Evolutionary conservation across 1,140 invertebrate species (phyloP).

Genomic region (Drosophila bifasciata): DNA sequence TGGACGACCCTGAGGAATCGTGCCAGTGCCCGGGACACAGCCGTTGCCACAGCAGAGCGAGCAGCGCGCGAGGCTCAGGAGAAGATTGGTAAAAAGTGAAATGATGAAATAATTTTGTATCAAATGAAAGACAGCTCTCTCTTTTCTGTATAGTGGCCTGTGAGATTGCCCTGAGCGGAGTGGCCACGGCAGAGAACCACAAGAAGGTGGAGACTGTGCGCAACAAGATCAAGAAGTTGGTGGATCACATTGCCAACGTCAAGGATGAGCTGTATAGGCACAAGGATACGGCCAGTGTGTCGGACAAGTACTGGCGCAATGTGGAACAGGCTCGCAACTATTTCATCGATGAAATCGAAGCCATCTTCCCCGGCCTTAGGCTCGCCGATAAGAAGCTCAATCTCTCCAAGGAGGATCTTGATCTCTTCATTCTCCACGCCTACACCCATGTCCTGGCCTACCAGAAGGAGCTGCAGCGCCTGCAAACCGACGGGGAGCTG

Average conservation of each 20-base stretch:
- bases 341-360: slow-evolving; percentile 90
- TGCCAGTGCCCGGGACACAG: slow-evolving; percentile 85
- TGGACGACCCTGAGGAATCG: slow-evolving; percentile 87
- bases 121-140: background rate
- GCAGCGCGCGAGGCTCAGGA: slow-evolving; percentile 79
- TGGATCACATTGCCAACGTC: slow-evolving; percentile 86
- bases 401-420: slow-evolving; percentile 87
- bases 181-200: slow-evolving; percentile 84
- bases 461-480: slow-evolving; percentile 89
- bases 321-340: slow-evolving; percentile 88
- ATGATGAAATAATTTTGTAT: background rate
- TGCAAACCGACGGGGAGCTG: slow-evolving; percentile 87
- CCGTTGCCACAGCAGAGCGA: slow-evolving; percentile 85
- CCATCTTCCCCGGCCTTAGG: slow-evolving; percentile 89
- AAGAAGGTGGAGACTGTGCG: slow-evolving; percentile 83
- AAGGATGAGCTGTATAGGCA: slow-evolving; percentile 87
- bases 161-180: slow-evolving; percentile 85
- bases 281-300: slow-evolving; percentile 85
- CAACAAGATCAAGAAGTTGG: slow-evolving; percentile 87
- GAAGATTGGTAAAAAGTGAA: slow-evolving; percentile 62
- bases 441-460: slow-evolving; percentile 88
- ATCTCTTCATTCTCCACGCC: slow-evolving; percentile 88
- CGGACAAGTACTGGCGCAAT: slow-evolving; percentile 90
- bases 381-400: slow-evolving; percentile 88
- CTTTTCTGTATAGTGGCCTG: slow-evolving; percentile 54